Evolutionary conservation across 2,888 invertebrate species (phyloP), one percentile per base, ranked within the genome.

Genomic region (Cataglyphis altisquamis): DNA sequence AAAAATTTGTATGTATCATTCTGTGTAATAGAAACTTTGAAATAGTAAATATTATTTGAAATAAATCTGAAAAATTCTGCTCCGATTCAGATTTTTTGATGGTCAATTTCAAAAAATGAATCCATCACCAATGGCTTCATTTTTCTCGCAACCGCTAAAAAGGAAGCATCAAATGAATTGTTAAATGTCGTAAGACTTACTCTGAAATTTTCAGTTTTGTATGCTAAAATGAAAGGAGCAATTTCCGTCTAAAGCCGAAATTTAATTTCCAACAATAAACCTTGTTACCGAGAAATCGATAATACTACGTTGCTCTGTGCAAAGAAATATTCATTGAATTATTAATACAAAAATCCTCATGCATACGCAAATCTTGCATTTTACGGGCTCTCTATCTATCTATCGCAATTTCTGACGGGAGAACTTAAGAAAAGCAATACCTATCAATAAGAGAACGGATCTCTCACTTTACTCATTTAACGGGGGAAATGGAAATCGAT

Each of bases 311-410:
- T 77, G 55, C 39, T 70, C 36, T 70, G 72, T 41, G 66, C 39
- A 77, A 77, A 55, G n/a, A 57, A 70, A 77, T 70, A 70, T 41
- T 64, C 72, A 72, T 77, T 77, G 77, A 77, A 77, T 77, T 77
- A 77, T 77, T 77, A 77, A 77, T 68, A 57, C 55, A 70, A 57
- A 77, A 77, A 70, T 57, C 55, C 77, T 70, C 72, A 77, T 77
- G 72, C 70, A 77, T 77, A 77, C 39, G 77, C 77, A 77, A 77
- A 77, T 77, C n/a, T 39, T 41, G 21, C 41, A 55, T 41, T 70
- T n/a, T 29, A 29, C 41, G 52, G 8, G 39, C 55, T 55, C 10
- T 18, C 10, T 25, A 29, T 29, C 12, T 9, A 64, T 36, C 9
- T 9, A 64, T 52, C 3, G 25, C 41, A 70, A 39, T 70, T 77